These are phyloP conservation scores for Drosophila funebris DNA, from an alignment of 1,140 invertebrate species.

Conservation along the genomic window DNA sequence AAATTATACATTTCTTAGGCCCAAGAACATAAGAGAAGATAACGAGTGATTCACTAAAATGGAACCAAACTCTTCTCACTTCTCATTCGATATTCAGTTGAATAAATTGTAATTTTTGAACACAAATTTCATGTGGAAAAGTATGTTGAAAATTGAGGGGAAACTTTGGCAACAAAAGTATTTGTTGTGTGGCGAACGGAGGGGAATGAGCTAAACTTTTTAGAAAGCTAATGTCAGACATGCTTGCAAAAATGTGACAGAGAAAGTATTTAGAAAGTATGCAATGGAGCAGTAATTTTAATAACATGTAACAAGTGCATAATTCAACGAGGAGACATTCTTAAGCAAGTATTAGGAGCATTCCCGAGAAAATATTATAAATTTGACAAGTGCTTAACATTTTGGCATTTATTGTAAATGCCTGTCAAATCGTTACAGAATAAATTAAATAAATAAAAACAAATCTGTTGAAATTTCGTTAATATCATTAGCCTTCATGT, in stretches of 20 bases:
- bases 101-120: not conserved
- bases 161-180: constrained; percentile 19
- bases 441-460: not conserved
- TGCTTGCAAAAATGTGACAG: constrained; percentile 25
- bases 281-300: constrained; percentile 24
- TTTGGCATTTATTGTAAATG: not conserved
- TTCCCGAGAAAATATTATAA: not conserved
- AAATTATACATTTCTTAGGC: not conserved
- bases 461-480: not conserved
- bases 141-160: constrained; percentile 10
- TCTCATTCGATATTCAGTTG: not conserved
- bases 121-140: constrained; percentile 5
- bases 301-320: constrained; percentile 25
- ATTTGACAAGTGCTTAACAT: constrained; percentile 20
- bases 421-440: constrained; percentile 1
- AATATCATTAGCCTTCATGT: too few species aligned
- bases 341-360: not conserved
- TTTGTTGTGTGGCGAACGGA: not conserved
- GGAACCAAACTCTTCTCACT: not conserved
- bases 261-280: constrained; percentile 39
- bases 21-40: not conserved
- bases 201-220: constrained; percentile 10
- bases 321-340: not conserved
- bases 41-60: not conserved
- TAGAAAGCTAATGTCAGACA: constrained; percentile 16